phyloP scores from a whole-genome alignment of 2,888 invertebrate genomes.

The Volucella zonaria region DNA sequence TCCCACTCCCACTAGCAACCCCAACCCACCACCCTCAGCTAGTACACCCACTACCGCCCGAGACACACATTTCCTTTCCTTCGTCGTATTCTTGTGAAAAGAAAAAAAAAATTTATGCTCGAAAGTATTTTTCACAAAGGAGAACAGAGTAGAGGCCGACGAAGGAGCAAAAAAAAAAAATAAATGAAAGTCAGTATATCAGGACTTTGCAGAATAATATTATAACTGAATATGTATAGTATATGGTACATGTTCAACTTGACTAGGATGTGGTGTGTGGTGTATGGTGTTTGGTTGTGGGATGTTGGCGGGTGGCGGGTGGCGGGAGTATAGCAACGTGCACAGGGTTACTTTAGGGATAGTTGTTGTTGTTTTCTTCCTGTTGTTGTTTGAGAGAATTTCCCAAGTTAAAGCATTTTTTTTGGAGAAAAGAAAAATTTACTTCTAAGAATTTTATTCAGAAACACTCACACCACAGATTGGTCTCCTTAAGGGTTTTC shows the following conservation, averaged over 20 bases:
- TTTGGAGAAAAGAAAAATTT: constrained; percentile 40
- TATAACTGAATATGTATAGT: constrained; percentile 68
- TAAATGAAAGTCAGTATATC: constrained; percentile 74
- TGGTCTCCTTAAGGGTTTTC: constrained; percentile 53
- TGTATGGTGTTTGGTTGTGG: neutral
- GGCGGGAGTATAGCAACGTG: constrained; percentile 43
- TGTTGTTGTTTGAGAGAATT: constrained; percentile 57
- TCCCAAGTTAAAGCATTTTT: constrained; percentile 58
- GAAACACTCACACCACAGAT: constrained; percentile 7
- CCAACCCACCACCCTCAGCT: neutral
- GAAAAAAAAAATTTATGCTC: constrained; percentile 63
- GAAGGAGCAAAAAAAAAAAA: constrained; percentile 61
- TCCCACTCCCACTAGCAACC: constrained; percentile 7
- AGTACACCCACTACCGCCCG: constrained; percentile 36
- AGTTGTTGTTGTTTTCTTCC: constrained; percentile 40
- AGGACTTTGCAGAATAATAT: constrained; percentile 73
- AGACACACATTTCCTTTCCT: constrained; percentile 57
- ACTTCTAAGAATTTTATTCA: constrained; percentile 59
- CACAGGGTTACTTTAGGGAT: constrained; percentile 59
- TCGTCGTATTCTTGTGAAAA: constrained; percentile 48
- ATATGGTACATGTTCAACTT: constrained; percentile 57
- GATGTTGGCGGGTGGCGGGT: neutral
- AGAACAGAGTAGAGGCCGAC: constrained; percentile 43
- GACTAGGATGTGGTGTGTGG: constrained; percentile 44
- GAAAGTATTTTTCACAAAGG: constrained; percentile 73